Evolutionary conservation across 2,113 vertebrate species (phyloP).

Genomic region (Serilophus lunatus): DNA sequence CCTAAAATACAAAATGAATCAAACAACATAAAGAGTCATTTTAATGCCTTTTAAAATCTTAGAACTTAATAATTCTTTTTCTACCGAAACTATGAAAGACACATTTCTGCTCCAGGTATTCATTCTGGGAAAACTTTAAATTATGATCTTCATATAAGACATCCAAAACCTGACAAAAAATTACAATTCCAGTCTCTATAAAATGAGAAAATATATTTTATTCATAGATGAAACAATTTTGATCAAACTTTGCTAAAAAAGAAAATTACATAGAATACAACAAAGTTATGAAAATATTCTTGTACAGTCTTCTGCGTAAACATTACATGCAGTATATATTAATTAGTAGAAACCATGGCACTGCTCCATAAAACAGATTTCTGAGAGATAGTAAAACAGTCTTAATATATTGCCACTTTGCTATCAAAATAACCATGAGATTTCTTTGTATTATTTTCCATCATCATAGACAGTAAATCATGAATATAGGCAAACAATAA

Average conservation of each 20-base stretch:
- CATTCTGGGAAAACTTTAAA: neutral
- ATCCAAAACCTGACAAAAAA: neutral
- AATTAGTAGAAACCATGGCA: neutral
- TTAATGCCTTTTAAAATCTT: neutral
- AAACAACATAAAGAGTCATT: neutral
- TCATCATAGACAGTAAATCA: neutral
- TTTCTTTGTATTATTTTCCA: neutral
- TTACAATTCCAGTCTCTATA: neutral
- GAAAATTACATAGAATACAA: neutral
- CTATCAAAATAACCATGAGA: neutral
- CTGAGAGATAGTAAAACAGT: neutral
- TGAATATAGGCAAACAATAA: neutral
- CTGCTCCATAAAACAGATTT: neutral
- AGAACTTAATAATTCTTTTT: neutral
- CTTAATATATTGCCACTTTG: neutral
- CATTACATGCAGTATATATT: neutral
- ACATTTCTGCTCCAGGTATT: neutral
- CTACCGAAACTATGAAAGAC: neutral
- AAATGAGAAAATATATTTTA: neutral
- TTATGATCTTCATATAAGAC: neutral
- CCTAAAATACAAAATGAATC: neutral
- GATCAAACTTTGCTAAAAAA: neutral
- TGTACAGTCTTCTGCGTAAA: neutral
- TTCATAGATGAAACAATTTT: neutral
- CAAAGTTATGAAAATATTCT: neutral